A percentile compares a stretch with the other conserved stretches of the same genome.
phyloP scores from a whole-genome alignment of 1,140 invertebrate species.

The Leguminivora glycinivorella region DNA sequence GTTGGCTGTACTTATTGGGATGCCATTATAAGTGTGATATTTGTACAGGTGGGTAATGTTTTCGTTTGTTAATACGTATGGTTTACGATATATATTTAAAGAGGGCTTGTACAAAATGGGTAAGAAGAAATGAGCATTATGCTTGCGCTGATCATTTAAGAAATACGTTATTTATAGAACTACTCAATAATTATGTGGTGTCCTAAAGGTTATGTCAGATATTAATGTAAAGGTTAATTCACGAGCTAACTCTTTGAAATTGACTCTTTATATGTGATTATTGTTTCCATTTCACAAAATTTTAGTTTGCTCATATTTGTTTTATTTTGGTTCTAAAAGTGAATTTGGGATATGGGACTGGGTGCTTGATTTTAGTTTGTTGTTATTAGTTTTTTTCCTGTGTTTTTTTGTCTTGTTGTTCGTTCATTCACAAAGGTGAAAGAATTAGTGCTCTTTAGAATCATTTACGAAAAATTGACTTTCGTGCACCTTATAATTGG shows the following conservation, averaged over 20 bases:
- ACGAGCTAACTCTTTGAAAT: too few species aligned
- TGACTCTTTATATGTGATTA: not conserved
- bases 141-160: not conserved
- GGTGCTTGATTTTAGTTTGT: constrained; percentile 1
- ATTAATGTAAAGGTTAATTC: too few species aligned
- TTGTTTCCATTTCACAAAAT: not conserved
- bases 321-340: not conserved
- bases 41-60: constrained; percentile 7
- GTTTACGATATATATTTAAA: not conserved
- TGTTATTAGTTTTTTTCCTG: not conserved
- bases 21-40: constrained; percentile 12
- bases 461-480: too few species aligned
- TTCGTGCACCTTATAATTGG: too few species aligned
- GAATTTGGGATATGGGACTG: not conserved
- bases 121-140: not conserved
- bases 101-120: constrained; percentile 2
- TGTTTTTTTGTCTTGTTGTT: too few species aligned
- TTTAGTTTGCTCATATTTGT: not conserved
- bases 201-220: too few species aligned
- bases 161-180: not conserved
- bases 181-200: not conserved
- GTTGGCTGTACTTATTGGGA: not conserved
- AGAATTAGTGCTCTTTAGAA: not conserved
- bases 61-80: constrained; percentile 11
- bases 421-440: not conserved